phyloP scores from a whole-genome alignment of 2,888 invertebrate genomes.

The Conus canariensis region DNA sequence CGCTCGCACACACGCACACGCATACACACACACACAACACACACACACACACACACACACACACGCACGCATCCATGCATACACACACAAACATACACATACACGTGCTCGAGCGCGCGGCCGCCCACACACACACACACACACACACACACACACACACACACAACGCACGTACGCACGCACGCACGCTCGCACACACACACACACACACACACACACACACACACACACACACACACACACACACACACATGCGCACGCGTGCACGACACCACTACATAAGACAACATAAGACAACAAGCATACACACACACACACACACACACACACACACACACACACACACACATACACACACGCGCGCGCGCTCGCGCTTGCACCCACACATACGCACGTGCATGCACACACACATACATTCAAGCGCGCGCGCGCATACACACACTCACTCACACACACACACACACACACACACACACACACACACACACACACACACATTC shows the following conservation, averaged over 20 bases:
- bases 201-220: background rate
- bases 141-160: background rate
- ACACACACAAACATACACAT: background rate
- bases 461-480: background rate
- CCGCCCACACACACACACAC: background rate
- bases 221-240: too few species aligned
- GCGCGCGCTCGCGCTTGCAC: background rate
- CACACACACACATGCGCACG: too few species aligned
- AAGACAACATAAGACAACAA: too few species aligned
- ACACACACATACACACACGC: background rate
- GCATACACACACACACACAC: background rate
- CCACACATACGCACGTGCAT: background rate
- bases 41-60: too few species aligned
- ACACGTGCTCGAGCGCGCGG: background rate
- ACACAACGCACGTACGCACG: background rate
- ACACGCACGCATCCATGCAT: too few species aligned
- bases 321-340: slow-evolving; percentile 16
- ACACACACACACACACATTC: slow-evolving; percentile 25
- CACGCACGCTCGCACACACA: background rate
- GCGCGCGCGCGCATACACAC: background rate
- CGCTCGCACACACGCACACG: too few species aligned
- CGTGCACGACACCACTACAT: too few species aligned
- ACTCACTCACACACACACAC: background rate
- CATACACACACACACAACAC: too few species aligned
- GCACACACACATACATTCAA: background rate